Evolutionary conservation across 1,140 invertebrate species (phyloP).

Genomic region (Anagrus nilaparvatae): DNA sequence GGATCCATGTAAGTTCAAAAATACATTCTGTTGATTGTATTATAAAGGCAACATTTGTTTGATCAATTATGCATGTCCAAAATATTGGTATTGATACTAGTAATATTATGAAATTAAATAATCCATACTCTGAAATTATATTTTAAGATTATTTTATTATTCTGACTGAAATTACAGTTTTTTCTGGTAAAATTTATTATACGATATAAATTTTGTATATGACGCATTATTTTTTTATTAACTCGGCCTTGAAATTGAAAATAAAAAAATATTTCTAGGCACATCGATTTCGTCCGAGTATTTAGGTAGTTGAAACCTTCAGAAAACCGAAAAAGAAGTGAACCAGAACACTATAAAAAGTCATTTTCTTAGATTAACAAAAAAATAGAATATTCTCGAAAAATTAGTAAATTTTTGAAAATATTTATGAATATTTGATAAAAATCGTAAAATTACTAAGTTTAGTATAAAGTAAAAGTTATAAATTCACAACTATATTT

Average conservation of each 20-base stretch:
- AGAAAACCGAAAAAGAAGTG: too few species aligned
- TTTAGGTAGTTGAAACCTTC: too few species aligned
- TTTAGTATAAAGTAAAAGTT: too few species aligned
- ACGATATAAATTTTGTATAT: neutral
- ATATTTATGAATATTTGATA: too few species aligned
- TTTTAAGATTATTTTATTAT: neutral
- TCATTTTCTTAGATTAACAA: too few species aligned
- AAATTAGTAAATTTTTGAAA: too few species aligned
- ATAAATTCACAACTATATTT: too few species aligned
- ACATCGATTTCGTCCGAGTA: too few species aligned
- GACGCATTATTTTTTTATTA: neutral
- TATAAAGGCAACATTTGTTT: constrained; percentile 34
- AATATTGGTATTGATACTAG: constrained; percentile 31
- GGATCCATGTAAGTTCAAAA: constrained; percentile 30
- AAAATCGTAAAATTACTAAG: too few species aligned
- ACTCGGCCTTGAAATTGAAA: neutral
- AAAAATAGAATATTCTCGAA: too few species aligned
- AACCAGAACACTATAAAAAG: too few species aligned
- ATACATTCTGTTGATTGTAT: constrained; percentile 36
- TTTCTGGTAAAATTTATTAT: neutral
- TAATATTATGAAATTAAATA: constrained; percentile 36
- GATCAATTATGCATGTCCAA: constrained; percentile 34
- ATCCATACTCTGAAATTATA: constrained; percentile 30
- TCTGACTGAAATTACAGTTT: neutral
- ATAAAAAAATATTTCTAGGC: too few species aligned